These are phyloP conservation scores for Turritopsis rubra DNA, from an alignment of 30 jellyfish, hydroid and myxozoan species.

Conservation along the genomic window DNA sequence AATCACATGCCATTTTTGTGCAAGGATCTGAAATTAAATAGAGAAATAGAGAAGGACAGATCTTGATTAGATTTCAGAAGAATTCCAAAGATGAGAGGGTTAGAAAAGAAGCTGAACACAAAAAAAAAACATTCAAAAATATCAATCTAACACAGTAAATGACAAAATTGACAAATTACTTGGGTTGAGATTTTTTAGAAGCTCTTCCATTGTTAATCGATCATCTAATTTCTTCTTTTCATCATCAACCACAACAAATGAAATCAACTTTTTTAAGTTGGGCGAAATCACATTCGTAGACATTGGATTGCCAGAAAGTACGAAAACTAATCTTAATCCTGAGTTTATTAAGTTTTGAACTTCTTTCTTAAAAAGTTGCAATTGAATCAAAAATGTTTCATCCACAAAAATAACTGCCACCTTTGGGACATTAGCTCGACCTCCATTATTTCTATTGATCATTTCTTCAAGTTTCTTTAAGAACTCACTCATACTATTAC, in stretches of 20 bases:
- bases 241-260: not conserved
- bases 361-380: not conserved
- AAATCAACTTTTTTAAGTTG: constrained; percentile 3
- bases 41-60: no score
- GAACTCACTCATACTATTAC: not conserved
- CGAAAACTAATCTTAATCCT: constrained; percentile 1
- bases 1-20: constrained; percentile 42
- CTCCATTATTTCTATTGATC: constrained; percentile 44
- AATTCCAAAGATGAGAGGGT: no score
- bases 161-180: no score
- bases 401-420: constrained; percentile 39
- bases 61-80: no score
- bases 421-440: constrained; percentile 49
- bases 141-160: no score
- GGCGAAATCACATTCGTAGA: not conserved
- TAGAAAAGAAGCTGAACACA: no score
- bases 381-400: not conserved
- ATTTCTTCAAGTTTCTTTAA: not conserved
- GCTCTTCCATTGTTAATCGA: not conserved
- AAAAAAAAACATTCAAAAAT: not conserved
- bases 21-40: constrained; percentile 39
- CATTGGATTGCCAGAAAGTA: not conserved
- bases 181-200: not conserved
- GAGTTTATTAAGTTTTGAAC: not conserved
- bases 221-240: not conserved